A percentile compares a stretch with the other conserved stretches of the same genome.
Conservation (phyloP, 1,140 invertebrate species). For the Drosophila dunni region DNA sequence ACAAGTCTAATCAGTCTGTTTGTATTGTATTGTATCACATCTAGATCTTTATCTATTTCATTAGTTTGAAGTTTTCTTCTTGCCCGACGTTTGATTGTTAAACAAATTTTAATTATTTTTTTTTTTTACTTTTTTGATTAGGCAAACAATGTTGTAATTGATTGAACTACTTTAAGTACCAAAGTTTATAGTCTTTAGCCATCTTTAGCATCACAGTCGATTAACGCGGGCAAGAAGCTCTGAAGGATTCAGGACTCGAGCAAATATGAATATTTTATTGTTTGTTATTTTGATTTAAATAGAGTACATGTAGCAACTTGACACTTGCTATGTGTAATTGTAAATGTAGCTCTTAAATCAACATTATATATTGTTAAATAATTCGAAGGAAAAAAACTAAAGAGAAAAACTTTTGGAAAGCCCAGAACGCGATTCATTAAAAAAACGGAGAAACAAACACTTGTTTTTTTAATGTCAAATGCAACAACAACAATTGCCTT, state of each 20-base stretch:
- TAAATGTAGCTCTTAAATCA: conserved; percentile 59
- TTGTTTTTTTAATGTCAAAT: conserved; percentile 4
- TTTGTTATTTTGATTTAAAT: conserved; percentile 73
- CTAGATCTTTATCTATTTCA: not conserved
- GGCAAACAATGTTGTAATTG: conserved; percentile 16
- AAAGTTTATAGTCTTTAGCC: conserved; percentile 38
- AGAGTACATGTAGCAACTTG: conserved; percentile 39
- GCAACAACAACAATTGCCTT: conserved; percentile 71
- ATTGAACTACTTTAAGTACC: conserved; percentile 32
- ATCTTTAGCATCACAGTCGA: not conserved
- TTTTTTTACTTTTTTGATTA: conserved; percentile 14
- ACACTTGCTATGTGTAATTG: conserved; percentile 61
- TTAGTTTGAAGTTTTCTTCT: not conserved
- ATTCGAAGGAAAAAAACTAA: conserved; percentile 42
- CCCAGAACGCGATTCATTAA: conserved; percentile 21
- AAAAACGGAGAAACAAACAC: conserved; percentile 38
- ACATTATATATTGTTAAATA: conserved; percentile 68
- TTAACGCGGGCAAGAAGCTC: not conserved
- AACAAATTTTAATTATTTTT: conserved; percentile 28
- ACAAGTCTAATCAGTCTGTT: not conserved
- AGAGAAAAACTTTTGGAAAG: conserved; percentile 1
- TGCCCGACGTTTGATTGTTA: conserved; percentile 29
- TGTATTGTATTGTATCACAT: conserved; percentile 28
- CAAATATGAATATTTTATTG: conserved; percentile 68
- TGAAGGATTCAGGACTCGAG: not conserved